Conservation (phyloP, 2,888 invertebrate genomes). For the Lasioglossum malachurum region DNA sequence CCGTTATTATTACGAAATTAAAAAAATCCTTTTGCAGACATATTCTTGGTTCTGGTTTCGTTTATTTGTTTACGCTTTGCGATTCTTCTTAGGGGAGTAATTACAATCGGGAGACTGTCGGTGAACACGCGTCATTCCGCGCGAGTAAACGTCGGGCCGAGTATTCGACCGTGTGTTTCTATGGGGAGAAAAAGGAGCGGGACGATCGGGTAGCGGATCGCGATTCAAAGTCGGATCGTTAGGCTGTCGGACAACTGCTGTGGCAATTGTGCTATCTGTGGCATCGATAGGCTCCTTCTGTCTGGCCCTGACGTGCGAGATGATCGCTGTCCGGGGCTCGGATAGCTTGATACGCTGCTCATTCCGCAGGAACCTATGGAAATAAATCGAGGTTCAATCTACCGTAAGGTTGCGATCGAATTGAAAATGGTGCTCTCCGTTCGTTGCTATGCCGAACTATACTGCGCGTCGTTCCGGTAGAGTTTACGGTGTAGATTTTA, state of each 20-base stretch:
- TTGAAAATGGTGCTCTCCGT: background rate
- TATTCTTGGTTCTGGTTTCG: too few relatives aligned
- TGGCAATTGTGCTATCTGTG: conserved; percentile 4
- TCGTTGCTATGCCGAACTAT: background rate
- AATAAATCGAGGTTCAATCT: background rate
- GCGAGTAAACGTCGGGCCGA: background rate
- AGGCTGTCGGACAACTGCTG: conserved; percentile 1
- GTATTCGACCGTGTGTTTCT: conserved; percentile 15
- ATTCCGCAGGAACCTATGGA: background rate
- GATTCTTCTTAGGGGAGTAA: conserved; percentile 36
- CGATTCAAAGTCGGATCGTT: background rate
- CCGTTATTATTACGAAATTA: too few relatives aligned
- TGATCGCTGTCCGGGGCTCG: background rate
- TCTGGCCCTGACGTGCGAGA: background rate
- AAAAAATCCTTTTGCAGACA: too few relatives aligned
- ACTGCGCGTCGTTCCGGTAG: background rate
- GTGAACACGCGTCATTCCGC: conserved; percentile 10
- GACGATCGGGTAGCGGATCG: background rate
- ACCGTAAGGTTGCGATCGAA: conserved; percentile 4
- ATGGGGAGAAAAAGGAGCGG: background rate
- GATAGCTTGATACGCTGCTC: background rate
- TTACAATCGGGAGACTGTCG: conserved; percentile 26
- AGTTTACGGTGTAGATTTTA: background rate
- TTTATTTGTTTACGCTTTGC: background rate
- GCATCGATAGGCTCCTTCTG: conserved; percentile 5